These are phyloP conservation scores for Chelmon rostratus DNA, from an alignment of 2,797 vertebrate genomes.

Conservation along the genomic window DNA sequence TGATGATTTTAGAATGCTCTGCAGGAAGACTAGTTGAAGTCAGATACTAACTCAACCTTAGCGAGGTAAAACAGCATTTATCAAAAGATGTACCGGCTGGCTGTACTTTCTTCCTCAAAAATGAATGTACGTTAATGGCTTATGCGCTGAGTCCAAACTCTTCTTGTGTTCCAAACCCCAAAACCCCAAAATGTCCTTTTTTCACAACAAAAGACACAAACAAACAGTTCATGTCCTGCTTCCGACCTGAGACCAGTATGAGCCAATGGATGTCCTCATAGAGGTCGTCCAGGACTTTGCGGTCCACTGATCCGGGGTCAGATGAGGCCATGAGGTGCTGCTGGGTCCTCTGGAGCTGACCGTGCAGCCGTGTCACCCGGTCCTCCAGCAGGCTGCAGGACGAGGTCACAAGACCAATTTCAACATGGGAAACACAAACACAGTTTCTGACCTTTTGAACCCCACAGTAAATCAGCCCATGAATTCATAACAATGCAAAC, in stretches of 20 bases:
- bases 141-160: neutral
- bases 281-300: constrained; percentile 95
- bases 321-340: constrained; percentile 94
- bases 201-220: neutral
- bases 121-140: too few relatives aligned
- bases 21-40: neutral
- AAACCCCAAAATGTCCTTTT: neutral
- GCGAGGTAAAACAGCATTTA: neutral
- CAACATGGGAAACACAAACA: neutral
- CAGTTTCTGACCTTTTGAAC: neutral
- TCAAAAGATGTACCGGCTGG: neutral
- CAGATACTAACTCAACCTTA: neutral
- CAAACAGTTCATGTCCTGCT: neutral
- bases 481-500: neutral
- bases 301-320: constrained; percentile 89
- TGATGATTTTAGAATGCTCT: neutral
- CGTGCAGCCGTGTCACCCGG: constrained; percentile 94
- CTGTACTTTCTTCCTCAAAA: neutral
- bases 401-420: neutral
- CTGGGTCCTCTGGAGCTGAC: constrained; percentile 96
- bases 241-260: constrained; percentile 97
- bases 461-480: neutral
- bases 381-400: constrained; percentile 94
- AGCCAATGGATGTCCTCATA: constrained; percentile 99
- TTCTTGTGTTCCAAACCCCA: neutral